phyloP scores from a whole-genome alignment of 2,797 vertebrate genomes.

The Oreochromis mossambicus region DNA sequence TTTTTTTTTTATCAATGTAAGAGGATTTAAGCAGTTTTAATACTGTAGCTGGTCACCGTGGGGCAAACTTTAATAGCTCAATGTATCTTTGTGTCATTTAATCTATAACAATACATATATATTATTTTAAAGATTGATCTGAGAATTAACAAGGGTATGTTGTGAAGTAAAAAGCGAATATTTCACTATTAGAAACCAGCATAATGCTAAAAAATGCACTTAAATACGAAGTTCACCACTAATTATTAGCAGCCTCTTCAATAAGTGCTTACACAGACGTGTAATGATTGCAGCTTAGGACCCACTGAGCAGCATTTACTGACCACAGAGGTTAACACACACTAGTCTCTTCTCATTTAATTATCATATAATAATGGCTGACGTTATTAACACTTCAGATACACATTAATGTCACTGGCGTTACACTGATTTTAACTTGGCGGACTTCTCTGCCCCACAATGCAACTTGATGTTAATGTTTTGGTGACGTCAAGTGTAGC shows the following conservation, averaged over 20 bases:
- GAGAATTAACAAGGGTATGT: neutral
- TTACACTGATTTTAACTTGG: conserved; percentile 6
- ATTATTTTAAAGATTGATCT: neutral
- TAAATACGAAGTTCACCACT: neutral
- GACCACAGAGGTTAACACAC: neutral
- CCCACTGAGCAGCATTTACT: neutral
- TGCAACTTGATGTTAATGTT: conserved; percentile 65
- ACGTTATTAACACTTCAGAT: neutral
- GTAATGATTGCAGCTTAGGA: neutral
- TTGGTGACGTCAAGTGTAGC: conserved; percentile 64
- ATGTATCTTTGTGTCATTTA: neutral
- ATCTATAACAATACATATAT: neutral
- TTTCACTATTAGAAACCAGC: neutral
- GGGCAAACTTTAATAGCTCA: neutral
- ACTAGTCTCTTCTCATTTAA: neutral
- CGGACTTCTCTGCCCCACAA: conserved; percentile 68
- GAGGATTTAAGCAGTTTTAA: neutral
- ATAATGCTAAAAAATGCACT: neutral
- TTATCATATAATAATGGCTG: neutral
- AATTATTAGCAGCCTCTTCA: neutral
- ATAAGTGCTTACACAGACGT: neutral
- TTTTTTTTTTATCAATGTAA: neutral
- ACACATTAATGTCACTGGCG: neutral
- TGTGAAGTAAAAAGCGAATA: neutral
- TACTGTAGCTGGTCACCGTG: neutral